Evolutionary conservation across 1,140 invertebrate genomes (phyloP).

Genomic region (Heliothis subflexa): DNA sequence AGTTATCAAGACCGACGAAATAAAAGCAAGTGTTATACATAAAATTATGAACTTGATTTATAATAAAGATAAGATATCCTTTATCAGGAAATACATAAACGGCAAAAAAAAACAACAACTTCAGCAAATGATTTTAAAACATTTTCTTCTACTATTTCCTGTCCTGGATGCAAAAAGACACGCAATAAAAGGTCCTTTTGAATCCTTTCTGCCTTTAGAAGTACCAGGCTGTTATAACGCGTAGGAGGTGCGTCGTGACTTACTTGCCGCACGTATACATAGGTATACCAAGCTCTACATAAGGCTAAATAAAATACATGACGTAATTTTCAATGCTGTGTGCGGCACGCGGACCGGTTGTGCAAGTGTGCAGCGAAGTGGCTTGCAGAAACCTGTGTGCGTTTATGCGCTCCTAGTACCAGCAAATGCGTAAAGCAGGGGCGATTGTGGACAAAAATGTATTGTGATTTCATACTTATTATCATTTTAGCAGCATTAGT

Average conservation of each 20-base stretch:
- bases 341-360: conserved; percentile 66
- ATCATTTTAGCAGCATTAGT: conserved; percentile 19
- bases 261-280: conserved; percentile 58
- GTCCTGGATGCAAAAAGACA: conserved; percentile 26
- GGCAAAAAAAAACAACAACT: not conserved
- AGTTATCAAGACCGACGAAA: no score
- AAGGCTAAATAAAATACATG: conserved; percentile 75
- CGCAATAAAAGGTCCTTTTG: conserved; percentile 58
- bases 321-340: conserved; percentile 76
- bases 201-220: conserved; percentile 67
- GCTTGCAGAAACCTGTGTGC: conserved; percentile 63
- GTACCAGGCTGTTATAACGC: conserved; percentile 70
- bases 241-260: conserved; percentile 60
- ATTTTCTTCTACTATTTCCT: conserved; percentile 2
- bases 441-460: conserved; percentile 17
- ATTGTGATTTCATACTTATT: conserved; percentile 21
- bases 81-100: not conserved
- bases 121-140: conserved; percentile 4
- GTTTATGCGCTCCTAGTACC: conserved; percentile 69
- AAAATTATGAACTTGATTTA: no score
- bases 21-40: no score
- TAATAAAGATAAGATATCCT: not conserved
- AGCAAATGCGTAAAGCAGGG: conserved; percentile 39
- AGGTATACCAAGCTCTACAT: conserved; percentile 67
- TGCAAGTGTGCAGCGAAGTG: conserved; percentile 63